Percentiles rank a stretch among this genome's conserved stretches.
Conservation (phyloP, 2,888 invertebrate species). For the Amphipyra tragopoginis region DNA sequence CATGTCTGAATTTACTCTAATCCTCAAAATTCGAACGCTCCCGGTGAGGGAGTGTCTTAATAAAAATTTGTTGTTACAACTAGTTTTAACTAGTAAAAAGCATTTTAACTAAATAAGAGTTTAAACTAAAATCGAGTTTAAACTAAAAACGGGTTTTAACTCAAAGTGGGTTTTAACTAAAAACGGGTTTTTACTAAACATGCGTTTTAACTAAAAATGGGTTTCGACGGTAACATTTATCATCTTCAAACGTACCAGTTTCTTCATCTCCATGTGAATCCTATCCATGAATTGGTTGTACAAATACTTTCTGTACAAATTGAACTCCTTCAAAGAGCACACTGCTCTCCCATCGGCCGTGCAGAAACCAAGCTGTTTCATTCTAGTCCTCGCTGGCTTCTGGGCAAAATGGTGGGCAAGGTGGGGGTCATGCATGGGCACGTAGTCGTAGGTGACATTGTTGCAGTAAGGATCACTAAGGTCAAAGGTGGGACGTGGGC, state of each 20-base stretch:
- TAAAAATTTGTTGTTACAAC: too few relatives aligned
- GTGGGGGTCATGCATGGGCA: slow-evolving; percentile 90
- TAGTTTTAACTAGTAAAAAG: too few relatives aligned
- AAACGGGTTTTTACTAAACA: too few relatives aligned
- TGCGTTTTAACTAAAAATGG: too few relatives aligned
- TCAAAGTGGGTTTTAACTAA: too few relatives aligned
- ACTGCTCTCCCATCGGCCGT: slow-evolving; percentile 90
- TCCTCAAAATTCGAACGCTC: too few relatives aligned
- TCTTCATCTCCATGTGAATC: slow-evolving; percentile 83
- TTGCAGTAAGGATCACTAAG: slow-evolving; percentile 85
- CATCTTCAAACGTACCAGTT: slow-evolving; percentile 79
- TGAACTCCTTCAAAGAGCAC: slow-evolving; percentile 91
- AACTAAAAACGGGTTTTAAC: too few relatives aligned
- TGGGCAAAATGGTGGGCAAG: slow-evolving; percentile 87
- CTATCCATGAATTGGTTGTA: slow-evolving; percentile 89
- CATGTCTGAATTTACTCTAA: too few relatives aligned
- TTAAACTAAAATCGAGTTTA: too few relatives aligned
- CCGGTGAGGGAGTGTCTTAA: too few relatives aligned
- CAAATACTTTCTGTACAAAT: slow-evolving; percentile 91
- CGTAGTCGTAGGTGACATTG: slow-evolving; percentile 88
- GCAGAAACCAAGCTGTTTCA: slow-evolving; percentile 88
- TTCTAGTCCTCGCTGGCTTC: slow-evolving; percentile 76
- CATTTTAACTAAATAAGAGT: too few relatives aligned
- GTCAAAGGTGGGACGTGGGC: slow-evolving; percentile 78
- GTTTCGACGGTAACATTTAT: too few relatives aligned